phyloP scores from a whole-genome alignment of 2,113 vertebrate species.

The Ophiodon elongatus region DNA sequence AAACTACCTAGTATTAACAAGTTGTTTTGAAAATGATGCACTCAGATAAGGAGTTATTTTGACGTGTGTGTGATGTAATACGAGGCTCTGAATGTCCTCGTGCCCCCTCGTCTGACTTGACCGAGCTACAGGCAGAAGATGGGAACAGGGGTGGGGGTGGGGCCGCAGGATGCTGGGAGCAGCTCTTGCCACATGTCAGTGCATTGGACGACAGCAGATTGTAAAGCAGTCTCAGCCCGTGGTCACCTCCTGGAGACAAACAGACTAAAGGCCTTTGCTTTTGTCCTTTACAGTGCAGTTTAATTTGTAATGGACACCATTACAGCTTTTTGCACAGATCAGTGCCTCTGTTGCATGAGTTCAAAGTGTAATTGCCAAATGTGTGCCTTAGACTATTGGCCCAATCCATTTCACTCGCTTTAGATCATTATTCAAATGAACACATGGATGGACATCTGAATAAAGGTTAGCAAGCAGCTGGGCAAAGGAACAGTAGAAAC shows the following conservation, averaged over 20 bases:
- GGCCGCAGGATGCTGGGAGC: slow-evolving; percentile 47
- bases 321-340: slow-evolving; percentile 17
- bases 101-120: slow-evolving; percentile 49
- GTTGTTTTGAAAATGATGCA: background rate
- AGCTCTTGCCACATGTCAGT: slow-evolving; percentile 74
- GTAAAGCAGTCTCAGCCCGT: slow-evolving; percentile 45
- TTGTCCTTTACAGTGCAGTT: slow-evolving; percentile 29
- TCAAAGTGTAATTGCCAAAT: background rate
- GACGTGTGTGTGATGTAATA: slow-evolving; percentile 14
- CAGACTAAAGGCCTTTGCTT: slow-evolving; percentile 34
- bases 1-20: background rate
- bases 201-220: slow-evolving; percentile 71
- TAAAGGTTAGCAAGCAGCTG: background rate
- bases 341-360: background rate
- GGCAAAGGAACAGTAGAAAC: background rate
- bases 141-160: slow-evolving; percentile 58
- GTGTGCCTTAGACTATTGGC: background rate
- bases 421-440: slow-evolving; percentile 2
- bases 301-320: slow-evolving; percentile 22
- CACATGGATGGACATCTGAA: background rate
- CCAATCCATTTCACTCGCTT: background rate
- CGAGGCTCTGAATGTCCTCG: slow-evolving; percentile 33
- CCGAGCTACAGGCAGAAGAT: slow-evolving; percentile 46
- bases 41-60: background rate
- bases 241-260: slow-evolving; percentile 45